A percentile compares a stretch with the other conserved stretches of the same genome.
These are phyloP conservation scores for Chondrilla cf. caribensis DNA, from an alignment of 37 sponge, comb jelly and placozoan species.

Conservation along the genomic window DNA sequence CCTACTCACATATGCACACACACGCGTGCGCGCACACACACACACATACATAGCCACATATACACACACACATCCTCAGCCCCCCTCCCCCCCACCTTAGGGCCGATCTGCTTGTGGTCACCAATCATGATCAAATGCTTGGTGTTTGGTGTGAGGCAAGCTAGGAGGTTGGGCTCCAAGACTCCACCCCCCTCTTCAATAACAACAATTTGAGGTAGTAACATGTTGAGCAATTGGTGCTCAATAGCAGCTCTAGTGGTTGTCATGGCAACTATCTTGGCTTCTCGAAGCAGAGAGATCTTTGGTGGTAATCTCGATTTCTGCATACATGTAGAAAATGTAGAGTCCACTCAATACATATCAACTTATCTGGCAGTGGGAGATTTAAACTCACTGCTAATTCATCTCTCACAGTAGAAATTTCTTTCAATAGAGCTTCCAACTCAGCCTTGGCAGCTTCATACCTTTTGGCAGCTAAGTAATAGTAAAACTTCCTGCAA, in stretches of 20 bases:
- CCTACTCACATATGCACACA: not conserved
- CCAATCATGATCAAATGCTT: constrained; percentile 2
- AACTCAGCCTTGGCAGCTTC: no score
- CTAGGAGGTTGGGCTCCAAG: not conserved
- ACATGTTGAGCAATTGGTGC: not conserved
- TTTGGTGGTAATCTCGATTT: not conserved
- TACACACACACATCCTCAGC: constrained; percentile 18
- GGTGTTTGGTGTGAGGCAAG: not conserved
- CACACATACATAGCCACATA: constrained; percentile 26
- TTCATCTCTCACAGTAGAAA: no score
- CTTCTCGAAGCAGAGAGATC: not conserved
- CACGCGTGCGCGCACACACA: constrained; percentile 30
- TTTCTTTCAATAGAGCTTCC: no score
- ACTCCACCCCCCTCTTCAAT: constrained; percentile 13
- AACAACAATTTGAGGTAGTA: not conserved
- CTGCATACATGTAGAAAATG: not conserved
- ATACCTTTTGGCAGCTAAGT: no score
- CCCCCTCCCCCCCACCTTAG: not conserved
- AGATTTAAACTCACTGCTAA: no score
- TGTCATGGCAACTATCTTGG: constrained; percentile 5
- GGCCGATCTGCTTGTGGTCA: constrained; percentile 8
- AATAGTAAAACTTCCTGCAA: no score
- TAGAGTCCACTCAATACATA: no score
- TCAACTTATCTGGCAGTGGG: no score
- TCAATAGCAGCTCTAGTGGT: not conserved